Evolutionary conservation across 2,888 invertebrate species (phyloP), one percentile per base, ranked within the genome.

Genomic region (Apodemia duryi): DNA sequence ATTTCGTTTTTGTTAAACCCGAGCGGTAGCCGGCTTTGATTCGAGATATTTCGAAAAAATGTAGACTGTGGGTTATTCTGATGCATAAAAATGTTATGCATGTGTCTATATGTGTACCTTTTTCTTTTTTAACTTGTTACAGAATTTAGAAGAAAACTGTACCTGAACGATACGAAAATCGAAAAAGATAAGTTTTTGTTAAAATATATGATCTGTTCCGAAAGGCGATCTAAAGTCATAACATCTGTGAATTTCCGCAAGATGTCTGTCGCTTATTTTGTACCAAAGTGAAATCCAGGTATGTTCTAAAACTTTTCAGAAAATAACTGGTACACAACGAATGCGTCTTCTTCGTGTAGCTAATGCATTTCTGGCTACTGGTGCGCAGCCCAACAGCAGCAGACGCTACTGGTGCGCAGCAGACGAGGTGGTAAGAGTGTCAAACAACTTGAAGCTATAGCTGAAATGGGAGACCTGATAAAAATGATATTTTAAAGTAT

Each of bases 191-290:
- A 51, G 51, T 51, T 52, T 52, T 52, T 52, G 52, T 52, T 52
- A 52, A 21, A 52, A 52, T 52, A 52, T n/a, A 52, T 52, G 52
- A 52, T 52, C 52, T n/a, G 21, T 52, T 52, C 52, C 52, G n/a
- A 52, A 52, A 52, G 52, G 52, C 52, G 52, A 52, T 52, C 52
- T 52, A 52, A 52, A 52, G 52, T 52, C 21, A 52, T n/a, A 52
- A n/a, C 21, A 52, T 52, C 52, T 52, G 52, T 52, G n/a, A 52
- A 21, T 52, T 52, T 52, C 21, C 21, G 52, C 21, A 52, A 52
- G 52, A 52, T 52, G n/a, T 21, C 21, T 52, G 21, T 52, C 52
- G 52, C 52, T 52, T 52, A 52, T 52, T 52, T 52, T 52, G 52
- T 52, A 52, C 52, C 21, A 21, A 52, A 13, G 52, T 11, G 51